Conservation (phyloP, 2,888 invertebrate species). For the Hyposoter didymator region DNA sequence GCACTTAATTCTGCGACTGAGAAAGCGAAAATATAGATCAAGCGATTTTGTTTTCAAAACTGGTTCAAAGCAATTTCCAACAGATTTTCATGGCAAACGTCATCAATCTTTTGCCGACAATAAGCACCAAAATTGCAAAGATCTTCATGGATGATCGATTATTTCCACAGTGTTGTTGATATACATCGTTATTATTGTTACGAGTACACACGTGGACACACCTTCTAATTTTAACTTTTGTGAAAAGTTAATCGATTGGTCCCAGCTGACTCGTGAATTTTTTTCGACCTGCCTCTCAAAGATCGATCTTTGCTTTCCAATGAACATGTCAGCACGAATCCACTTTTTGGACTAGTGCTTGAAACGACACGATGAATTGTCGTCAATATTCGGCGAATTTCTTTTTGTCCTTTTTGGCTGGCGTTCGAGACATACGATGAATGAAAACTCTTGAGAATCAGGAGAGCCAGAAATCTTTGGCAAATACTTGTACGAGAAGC, state of each 20-base stretch:
- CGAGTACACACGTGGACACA: too few relatives aligned
- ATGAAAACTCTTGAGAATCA: neutral
- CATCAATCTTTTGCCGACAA: slow-evolving; percentile 46
- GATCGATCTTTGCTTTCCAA: slow-evolving; percentile 38
- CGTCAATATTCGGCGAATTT: slow-evolving; percentile 1
- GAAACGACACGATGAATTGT: slow-evolving; percentile 19
- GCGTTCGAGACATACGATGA: neutral
- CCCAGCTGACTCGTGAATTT: slow-evolving; percentile 22
- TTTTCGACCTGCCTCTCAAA: slow-evolving; percentile 21
- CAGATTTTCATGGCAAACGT: slow-evolving; percentile 23
- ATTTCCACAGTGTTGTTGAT: slow-evolving; percentile 33
- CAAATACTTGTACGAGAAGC: neutral
- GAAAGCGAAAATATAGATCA: neutral
- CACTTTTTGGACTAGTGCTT: slow-evolving; percentile 1
- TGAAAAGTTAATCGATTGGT: slow-evolving; percentile 53
- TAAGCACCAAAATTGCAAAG: slow-evolving; percentile 28
- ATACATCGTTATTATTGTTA: slow-evolving; percentile 28
- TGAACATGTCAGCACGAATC: neutral
- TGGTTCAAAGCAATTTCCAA: slow-evolving; percentile 17
- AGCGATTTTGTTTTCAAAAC: neutral
- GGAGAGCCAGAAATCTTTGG: neutral
- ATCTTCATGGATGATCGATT: slow-evolving; percentile 44
- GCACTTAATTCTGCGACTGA: neutral
- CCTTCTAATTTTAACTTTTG: slow-evolving; percentile 16
- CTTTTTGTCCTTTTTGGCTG: neutral